phyloP scores from a whole-genome alignment of 2,888 invertebrate genomes.

The Ctena decussata region DNA sequence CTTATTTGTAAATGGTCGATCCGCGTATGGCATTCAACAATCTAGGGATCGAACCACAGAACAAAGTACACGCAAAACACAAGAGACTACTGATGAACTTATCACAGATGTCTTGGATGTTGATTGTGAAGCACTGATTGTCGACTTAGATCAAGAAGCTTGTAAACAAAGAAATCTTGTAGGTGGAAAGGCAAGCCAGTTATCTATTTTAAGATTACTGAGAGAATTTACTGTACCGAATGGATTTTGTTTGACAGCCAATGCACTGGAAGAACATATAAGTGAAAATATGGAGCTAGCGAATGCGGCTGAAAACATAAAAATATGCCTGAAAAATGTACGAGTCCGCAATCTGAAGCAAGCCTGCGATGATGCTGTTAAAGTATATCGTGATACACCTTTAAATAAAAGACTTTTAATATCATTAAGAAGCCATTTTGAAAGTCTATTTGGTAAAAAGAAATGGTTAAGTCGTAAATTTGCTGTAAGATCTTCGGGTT shows the following conservation, averaged over 20 bases:
- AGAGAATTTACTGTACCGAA: background rate
- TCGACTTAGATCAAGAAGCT: background rate
- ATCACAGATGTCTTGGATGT: background rate
- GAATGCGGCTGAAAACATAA: background rate
- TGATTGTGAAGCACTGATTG: background rate
- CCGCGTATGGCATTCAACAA: background rate
- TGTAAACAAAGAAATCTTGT: background rate
- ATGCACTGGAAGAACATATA: background rate
- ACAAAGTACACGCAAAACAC: background rate
- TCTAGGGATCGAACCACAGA: background rate
- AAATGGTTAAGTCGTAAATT: background rate
- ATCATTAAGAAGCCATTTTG: background rate
- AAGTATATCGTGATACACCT: background rate
- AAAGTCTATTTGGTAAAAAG: background rate
- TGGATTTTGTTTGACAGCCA: background rate
- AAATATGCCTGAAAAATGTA: background rate
- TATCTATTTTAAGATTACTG: background rate
- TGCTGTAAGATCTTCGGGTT: constrained; percentile 25
- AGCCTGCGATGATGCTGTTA: background rate
- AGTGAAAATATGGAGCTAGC: background rate
- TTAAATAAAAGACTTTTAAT: background rate
- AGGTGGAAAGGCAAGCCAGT: background rate
- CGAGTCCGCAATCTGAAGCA: background rate
- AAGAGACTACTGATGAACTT: background rate
- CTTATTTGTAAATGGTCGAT: background rate